Base-by-base conservation (phyloP, 1,140 invertebrate genomes). In the Hetaerina americana region DNA sequence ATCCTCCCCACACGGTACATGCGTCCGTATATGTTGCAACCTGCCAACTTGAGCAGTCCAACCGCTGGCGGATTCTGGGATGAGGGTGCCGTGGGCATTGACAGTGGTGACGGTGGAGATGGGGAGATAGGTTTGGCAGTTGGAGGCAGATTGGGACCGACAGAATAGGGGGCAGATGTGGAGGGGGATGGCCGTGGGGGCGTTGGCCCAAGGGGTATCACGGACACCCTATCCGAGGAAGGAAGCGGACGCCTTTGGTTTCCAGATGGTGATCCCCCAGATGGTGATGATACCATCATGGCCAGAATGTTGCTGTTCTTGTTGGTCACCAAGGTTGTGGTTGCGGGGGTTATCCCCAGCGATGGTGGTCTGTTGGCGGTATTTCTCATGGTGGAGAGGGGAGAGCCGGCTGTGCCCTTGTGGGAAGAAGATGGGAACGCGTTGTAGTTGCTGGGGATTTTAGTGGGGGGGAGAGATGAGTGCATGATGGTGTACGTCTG, bases 11-110 rank as follows among this genome's bases (percentile, higher is more conserved):
- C 89, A 5, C 89, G 85, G 79, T 95, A 95, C 90, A 95, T 94
- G 75, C 89, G 86, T 1, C 94, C 93, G 77, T 95, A 95, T 75
- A 96, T 95, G 81, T 96, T 95, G 77, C 94, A 96, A 0, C 93
- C 93, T 10, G 91, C 91, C 73, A 95, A 78, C 79, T 93, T 93
- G 25, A 94, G 80, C 31, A 90, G 75, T 27, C 86, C 86, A 18
- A 81, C 76, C 5, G 82, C 82, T 1, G 70, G 68, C 18, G 66
- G 22, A 26, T 71, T 66, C 22, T 73, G 73, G 27, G 73, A 40
- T 68, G 25, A 24, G 5, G n/a, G n/a, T 79, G 68, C 74, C 73
- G 5, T 74, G 28, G 12, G 70, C 72, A 72, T 74, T 69, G 75
- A 76, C 69, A 74, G 73, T 66, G 27, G 71, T 67, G 74, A 74